Evolutionary conservation across 2,797 vertebrate genomes (phyloP).

Genomic region (Sebastes variabilis): DNA sequence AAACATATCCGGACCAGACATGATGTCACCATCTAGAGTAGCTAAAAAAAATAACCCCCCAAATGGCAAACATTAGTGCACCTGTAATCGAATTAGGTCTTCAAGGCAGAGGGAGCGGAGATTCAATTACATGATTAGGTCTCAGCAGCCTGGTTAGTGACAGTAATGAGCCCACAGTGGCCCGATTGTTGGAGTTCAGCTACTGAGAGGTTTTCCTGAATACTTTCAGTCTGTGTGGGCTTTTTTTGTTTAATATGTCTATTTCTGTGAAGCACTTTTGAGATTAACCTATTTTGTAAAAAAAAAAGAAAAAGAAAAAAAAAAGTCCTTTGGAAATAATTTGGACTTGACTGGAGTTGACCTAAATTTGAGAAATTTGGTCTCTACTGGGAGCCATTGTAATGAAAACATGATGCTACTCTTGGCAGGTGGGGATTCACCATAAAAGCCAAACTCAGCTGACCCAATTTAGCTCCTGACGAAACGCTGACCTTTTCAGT

Average conservation of each 20-base stretch:
- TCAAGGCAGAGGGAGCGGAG: background rate
- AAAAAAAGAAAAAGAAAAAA: background rate
- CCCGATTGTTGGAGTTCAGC: slow-evolving; percentile 10
- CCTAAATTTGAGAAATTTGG: slow-evolving; percentile 25
- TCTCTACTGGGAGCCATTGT: background rate
- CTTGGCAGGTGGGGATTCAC: slow-evolving; percentile 21
- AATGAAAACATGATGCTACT: slow-evolving; percentile 38
- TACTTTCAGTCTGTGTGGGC: slow-evolving; percentile 2
- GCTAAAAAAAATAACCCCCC: slow-evolving; percentile 6
- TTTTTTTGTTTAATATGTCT: background rate
- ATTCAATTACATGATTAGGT: slow-evolving; percentile 47
- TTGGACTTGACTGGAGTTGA: slow-evolving; percentile 26
- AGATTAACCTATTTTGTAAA: background rate
- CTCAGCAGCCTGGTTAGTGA: slow-evolving; percentile 16
- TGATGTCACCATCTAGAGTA: slow-evolving; percentile 58
- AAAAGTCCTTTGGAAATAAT: background rate
- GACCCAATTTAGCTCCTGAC: slow-evolving; percentile 34
- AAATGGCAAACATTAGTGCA: slow-evolving; percentile 34
- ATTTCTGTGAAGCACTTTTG: slow-evolving; percentile 2
- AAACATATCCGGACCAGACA: slow-evolving; percentile 40
- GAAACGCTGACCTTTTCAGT: background rate
- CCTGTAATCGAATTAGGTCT: slow-evolving; percentile 53
- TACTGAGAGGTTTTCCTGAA: slow-evolving; percentile 15
- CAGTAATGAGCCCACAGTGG: slow-evolving; percentile 19
- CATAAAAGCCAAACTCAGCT: slow-evolving; percentile 29